Evolutionary conservation across 2,113 vertebrate genomes (phyloP), one percentile per base, ranked within the genome.

Genomic region (Pontoporia blainvillei): DNA sequence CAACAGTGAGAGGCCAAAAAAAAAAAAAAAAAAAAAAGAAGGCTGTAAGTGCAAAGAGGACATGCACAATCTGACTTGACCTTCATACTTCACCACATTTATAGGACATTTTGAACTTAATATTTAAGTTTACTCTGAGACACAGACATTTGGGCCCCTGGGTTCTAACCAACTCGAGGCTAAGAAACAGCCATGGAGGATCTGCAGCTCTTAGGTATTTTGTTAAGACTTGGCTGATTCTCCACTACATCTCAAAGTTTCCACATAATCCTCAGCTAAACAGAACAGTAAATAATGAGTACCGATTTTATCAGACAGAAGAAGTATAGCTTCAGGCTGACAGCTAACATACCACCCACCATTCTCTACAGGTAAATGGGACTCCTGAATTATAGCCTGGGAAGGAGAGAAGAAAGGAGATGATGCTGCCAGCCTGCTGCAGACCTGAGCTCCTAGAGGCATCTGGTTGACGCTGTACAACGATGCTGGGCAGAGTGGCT

Each of bases 241-340:
- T 90, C 39, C 18, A 59, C 57, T 66, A 54, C 9, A 72, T 67
- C 69, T 86, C 83, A 18, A 29, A 46, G 27, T 52, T 84, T 87
- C 79, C 76, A 78, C 49, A 59, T 52, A 52, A 75, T 31, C 83
- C 31, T 89, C 78, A 27, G 79, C 94, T 90, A 92, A 94, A 87
- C 61, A 83, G 72, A 93, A 93, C 41, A 78, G 90, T 72, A 96
- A 95, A 82, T 95, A 94, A 96, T 75, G 81, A 95, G 62, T n/a
- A 57, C 49, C 2, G 0, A 72, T 10, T 44, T 75, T 89, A 82
- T 73, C 84, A 90, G 73, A 87, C 59, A 94, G 86, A 84, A 89
- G 96, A 91, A 95, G 66, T 27, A 69, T 52, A 95, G 93, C 93
- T 95, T 78, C 39, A 59, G 90, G 84, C 92, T 92, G 89, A 89